Evolutionary conservation across 2,888 invertebrate species (phyloP).

Genomic region (Proisotoma minuta): DNA sequence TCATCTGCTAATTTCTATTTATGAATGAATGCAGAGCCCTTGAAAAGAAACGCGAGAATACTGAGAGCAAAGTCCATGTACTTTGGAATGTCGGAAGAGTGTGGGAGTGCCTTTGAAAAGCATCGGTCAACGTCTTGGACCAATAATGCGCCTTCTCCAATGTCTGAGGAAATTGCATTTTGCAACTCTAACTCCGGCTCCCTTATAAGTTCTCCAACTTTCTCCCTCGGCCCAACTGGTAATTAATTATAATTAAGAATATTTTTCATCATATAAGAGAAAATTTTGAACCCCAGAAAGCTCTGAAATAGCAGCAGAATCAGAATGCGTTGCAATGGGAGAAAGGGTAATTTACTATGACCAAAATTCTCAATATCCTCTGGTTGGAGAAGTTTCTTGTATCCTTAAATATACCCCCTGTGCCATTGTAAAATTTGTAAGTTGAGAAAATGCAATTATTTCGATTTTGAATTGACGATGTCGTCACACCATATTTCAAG

Average conservation of each 20-base stretch:
- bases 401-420: conserved; percentile 29
- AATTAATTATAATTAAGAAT: not conserved
- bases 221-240: not conserved
- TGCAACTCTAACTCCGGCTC: not conserved
- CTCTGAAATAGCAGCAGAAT: not conserved
- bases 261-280: too few relatives aligned
- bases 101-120: conserved; percentile 17
- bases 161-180: conserved; percentile 3
- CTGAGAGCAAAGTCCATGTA: conserved; percentile 24
- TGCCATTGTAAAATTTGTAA: conserved; percentile 39
- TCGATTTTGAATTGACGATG: not conserved
- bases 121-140: conserved; percentile 24
- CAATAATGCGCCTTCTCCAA: conserved; percentile 3
- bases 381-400: conserved; percentile 29
- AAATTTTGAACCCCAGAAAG: too few relatives aligned
- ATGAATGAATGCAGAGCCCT: not conserved
- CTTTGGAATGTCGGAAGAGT: conserved; percentile 15
- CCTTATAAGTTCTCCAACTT: not conserved
- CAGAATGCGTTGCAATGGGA: conserved; percentile 19
- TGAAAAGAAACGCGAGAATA: conserved; percentile 5
- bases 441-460: not conserved
- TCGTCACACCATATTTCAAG: conserved; percentile 18
- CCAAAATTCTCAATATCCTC: conserved; percentile 21
- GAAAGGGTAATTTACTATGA: conserved; percentile 36
- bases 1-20: too few relatives aligned